These are phyloP conservation scores for Erpornis zantholeuca DNA, from an alignment of 2,113 vertebrate species.

Conservation along the genomic window DNA sequence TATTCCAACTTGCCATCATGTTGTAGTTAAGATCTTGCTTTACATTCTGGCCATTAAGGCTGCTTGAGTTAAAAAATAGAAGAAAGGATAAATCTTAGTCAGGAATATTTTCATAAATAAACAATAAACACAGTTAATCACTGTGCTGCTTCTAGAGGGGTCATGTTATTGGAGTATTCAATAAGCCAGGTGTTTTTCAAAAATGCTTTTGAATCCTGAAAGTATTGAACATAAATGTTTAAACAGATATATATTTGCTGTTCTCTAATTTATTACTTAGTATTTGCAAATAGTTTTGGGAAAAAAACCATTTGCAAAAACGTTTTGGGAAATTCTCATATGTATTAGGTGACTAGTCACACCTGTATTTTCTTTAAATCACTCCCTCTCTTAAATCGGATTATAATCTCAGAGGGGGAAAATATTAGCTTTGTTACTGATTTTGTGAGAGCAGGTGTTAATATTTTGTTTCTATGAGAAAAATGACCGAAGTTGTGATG, in stretches of 20 bases:
- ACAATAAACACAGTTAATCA: background rate
- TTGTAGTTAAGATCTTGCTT: background rate
- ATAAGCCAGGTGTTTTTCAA: background rate
- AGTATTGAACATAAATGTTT: background rate
- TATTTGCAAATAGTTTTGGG: background rate
- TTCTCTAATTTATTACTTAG: background rate
- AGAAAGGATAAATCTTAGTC: background rate
- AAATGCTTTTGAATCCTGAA: background rate
- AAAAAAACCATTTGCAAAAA: background rate
- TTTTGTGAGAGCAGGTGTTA: background rate
- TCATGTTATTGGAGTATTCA: background rate
- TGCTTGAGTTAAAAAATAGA: background rate
- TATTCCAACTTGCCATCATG: background rate
- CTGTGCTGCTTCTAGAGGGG: background rate
- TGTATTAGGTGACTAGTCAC: background rate
- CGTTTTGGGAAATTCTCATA: background rate
- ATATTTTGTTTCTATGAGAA: background rate
- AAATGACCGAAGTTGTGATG: background rate
- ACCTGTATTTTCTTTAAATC: background rate
- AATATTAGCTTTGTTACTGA: background rate
- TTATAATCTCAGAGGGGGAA: background rate
- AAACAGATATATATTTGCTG: background rate
- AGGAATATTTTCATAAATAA: constrained; percentile 1
- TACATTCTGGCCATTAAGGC: background rate
- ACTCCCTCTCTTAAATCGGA: background rate